Evolutionary conservation across 2,113 vertebrate genomes (phyloP), one percentile per base, ranked within the genome.

Genomic region (Saccopteryx bilineata): DNA sequence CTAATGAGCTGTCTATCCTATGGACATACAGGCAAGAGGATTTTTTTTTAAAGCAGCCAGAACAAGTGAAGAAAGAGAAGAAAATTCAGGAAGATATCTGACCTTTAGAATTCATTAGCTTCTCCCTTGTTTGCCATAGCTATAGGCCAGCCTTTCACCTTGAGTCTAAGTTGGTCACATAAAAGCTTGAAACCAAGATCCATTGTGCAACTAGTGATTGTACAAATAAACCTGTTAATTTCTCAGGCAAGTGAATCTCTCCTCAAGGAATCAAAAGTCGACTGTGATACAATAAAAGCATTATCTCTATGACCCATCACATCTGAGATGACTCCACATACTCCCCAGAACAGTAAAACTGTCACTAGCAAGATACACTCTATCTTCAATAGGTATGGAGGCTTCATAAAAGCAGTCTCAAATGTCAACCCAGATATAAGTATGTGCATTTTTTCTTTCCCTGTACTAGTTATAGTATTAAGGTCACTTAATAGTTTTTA

Each of bases 71-170:
- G 63, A n/a, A 93, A 24, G 26, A 60, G 24, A 61, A 76, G 50
- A 31, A 28, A 94, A 96, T 61, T 13, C 24, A 6, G 31, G 72
- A 48, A 93, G 58, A 97, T 75, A 28, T 4, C 33, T 97, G 65
- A 94, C 48, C 5, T 93, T 93, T 71, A 79, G 60, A 26, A 54
- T 72, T 87, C 52, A 92, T 71, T 39, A 19, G 28, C 21, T 58
- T 94, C 18, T 87, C 61, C 48, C 75, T 54, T 63, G 31, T 88
- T 56, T 95, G 21, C n/a, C 81, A 1, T 7, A 95, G 84, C 33
- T 56, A 17, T 19, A 21, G 33, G 26, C 6, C 83, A 66, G 74
- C n/a, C 69, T 69, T 71, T 94, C 85, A 84, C 31, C 52, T 84
- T 75, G 56, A 33, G 2, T 93, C 26, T 66, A 76, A 82, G 74